Percentiles rank a stretch among this genome's conserved stretches.
These are phyloP conservation scores for Myotis planiceps DNA, from an alignment of 2,797 vertebrate genomes.

Conservation along the genomic window DNA sequence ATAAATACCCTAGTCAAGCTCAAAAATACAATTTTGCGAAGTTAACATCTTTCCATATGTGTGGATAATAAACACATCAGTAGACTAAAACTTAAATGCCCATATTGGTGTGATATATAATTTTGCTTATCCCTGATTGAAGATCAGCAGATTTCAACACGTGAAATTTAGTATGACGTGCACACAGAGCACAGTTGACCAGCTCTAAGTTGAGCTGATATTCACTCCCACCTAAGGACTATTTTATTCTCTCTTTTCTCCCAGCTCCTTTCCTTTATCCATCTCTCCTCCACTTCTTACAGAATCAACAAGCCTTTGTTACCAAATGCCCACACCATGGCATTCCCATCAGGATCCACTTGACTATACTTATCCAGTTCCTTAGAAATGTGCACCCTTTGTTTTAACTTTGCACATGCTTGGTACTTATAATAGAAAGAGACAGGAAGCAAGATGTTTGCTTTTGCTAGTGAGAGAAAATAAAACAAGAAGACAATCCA, in stretches of 20 bases:
- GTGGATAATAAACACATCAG: not conserved
- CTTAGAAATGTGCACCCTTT: conserved; percentile 62
- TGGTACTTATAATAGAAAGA: conserved; percentile 68
- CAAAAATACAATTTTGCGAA: conserved; percentile 43
- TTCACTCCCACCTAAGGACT: not conserved
- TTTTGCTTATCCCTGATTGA: conserved; percentile 11
- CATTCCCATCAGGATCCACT: not conserved
- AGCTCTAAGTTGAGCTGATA: not conserved
- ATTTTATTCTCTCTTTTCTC: not conserved
- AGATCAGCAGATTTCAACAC: not conserved
- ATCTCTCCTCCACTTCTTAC: not conserved
- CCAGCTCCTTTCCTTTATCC: not conserved
- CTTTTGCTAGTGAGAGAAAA: conserved; percentile 73
- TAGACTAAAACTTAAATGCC: conserved; percentile 21
- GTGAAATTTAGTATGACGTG: not conserved
- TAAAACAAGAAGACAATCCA: conserved; percentile 78
- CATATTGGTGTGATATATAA: not conserved
- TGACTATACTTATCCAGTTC: not conserved
- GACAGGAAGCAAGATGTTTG: conserved; percentile 75
- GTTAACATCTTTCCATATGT: not conserved
- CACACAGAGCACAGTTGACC: not conserved
- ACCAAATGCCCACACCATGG: not conserved
- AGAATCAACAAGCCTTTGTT: not conserved
- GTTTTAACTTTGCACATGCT: conserved; percentile 70
- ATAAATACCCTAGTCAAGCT: not conserved